phyloP scores from a whole-genome alignment of 2,797 vertebrate genomes.

The Syndactyla subalaris region DNA sequence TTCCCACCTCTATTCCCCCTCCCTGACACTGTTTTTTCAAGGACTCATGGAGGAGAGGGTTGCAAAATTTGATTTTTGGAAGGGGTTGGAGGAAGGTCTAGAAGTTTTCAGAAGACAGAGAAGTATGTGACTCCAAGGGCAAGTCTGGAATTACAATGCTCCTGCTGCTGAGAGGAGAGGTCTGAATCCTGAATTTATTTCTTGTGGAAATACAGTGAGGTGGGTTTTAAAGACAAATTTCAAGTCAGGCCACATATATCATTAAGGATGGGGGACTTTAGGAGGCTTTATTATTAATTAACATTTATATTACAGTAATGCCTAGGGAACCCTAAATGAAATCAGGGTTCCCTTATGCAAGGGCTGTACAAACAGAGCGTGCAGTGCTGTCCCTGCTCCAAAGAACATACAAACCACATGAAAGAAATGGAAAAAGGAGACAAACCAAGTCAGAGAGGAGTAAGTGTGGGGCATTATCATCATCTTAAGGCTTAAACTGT shows the following conservation, averaged over 20 bases:
- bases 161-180: not conserved
- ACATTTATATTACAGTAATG: not conserved
- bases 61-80: not conserved
- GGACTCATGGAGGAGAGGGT: not conserved
- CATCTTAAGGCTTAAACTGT: too few species aligned
- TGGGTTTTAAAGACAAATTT: not conserved
- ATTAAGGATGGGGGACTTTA: not conserved
- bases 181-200: not conserved
- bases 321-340: not conserved
- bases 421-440: too few species aligned
- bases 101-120: not conserved
- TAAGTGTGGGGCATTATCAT: not conserved
- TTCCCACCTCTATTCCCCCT: not conserved
- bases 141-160: not conserved
- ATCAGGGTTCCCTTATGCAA: not conserved
- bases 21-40: not conserved
- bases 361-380: not conserved
- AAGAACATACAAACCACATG: not conserved
- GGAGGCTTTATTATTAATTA: conserved; percentile 17
- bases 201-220: not conserved
- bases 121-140: not conserved
- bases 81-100: not conserved
- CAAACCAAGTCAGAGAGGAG: not conserved
- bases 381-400: not conserved
- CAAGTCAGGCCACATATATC: not conserved